Evolutionary conservation across 2,888 invertebrate genomes (phyloP).

Genomic region (Aelia acuminata): DNA sequence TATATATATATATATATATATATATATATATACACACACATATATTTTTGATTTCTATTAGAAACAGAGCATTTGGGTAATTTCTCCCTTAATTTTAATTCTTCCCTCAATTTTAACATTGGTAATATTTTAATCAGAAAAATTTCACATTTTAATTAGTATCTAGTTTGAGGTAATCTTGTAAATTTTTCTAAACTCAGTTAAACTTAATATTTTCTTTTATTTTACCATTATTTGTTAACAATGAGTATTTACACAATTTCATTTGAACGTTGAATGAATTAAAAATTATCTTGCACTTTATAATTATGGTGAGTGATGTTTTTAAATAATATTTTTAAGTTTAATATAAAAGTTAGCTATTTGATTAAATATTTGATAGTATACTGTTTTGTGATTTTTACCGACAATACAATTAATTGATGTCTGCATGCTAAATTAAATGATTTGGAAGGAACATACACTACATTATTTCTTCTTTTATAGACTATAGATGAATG

Average conservation of each 20-base stretch:
- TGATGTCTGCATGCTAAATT: neutral
- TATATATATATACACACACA: no score
- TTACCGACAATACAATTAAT: neutral
- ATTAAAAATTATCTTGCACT: neutral
- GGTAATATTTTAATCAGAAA: no score
- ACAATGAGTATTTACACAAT: neutral
- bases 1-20: no score
- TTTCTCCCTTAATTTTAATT: no score
- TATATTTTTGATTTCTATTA: no score
- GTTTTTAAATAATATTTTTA: neutral
- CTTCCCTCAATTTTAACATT: no score
- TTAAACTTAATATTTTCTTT: neutral
- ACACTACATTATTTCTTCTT: neutral
- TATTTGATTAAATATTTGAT: neutral
- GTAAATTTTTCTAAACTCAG: no score
- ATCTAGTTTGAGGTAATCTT: no score
- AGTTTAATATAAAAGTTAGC: neutral
- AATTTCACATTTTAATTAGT: no score
- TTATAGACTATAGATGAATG: conserved; percentile 54
- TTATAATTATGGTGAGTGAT: neutral
- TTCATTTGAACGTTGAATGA: neutral
- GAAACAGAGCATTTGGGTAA: no score
- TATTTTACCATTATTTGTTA: no score
- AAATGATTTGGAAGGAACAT: neutral
- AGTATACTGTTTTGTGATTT: neutral